phyloP scores from a whole-genome alignment of 2,888 invertebrate genomes.

The Coleophora deauratella region DNA sequence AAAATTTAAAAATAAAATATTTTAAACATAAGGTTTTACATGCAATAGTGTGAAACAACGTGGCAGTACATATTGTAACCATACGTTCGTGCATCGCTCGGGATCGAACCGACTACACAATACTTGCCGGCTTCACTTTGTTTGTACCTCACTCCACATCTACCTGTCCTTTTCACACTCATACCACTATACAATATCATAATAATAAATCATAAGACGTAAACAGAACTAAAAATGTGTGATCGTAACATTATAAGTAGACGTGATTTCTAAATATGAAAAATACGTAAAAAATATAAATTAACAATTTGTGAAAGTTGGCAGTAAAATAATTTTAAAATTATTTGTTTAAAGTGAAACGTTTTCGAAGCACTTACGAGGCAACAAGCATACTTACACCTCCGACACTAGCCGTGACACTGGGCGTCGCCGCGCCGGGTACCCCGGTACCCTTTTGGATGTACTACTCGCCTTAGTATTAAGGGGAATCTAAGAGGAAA shows the following conservation, averaged over 20 bases:
- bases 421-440: conserved; percentile 31
- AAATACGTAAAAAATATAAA: conserved; percentile 47
- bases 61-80: conserved; percentile 29
- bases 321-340: conserved; percentile 58
- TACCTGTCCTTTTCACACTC: conserved; percentile 24
- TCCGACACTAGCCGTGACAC: conserved; percentile 21
- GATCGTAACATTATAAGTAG: conserved; percentile 51
- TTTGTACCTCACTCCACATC: conserved; percentile 5
- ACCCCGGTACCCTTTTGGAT: too few species aligned
- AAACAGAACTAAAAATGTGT: conserved; percentile 62
- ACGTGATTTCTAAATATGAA: conserved; percentile 27
- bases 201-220: conserved; percentile 38
- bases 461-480: conserved; percentile 34
- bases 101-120: too few species aligned
- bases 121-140: not conserved
- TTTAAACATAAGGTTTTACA: conserved; percentile 61
- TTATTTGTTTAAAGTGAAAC: conserved; percentile 45
- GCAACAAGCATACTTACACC: conserved; percentile 66
- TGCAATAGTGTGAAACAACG: conserved; percentile 50
- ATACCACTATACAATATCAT: conserved; percentile 35
- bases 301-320: conserved; percentile 64
- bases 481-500: conserved; percentile 45
- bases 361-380: conserved; percentile 63
- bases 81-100: not conserved
- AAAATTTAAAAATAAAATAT: conserved; percentile 72